Conservation (phyloP, 2,113 vertebrate genomes). For the Hiodon tergisus region DNA sequence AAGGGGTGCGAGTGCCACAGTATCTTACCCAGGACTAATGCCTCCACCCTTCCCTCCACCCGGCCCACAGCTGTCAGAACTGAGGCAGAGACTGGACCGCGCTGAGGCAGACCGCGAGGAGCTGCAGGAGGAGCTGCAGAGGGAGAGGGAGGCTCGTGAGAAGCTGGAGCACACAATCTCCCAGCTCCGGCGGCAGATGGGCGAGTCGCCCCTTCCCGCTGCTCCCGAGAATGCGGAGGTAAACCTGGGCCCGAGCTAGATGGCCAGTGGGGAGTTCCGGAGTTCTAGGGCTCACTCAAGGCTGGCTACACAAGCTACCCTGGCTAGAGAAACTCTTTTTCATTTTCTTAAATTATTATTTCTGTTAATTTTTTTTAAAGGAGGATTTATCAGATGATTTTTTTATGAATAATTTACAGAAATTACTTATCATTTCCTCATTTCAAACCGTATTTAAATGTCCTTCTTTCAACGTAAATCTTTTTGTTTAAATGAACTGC, state of each 20-base stretch:
- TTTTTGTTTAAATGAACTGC: constrained; percentile 49
- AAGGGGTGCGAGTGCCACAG: too few species aligned
- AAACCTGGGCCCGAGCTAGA: constrained; percentile 48
- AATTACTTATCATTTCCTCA: constrained; percentile 18
- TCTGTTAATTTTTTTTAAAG: constrained; percentile 40
- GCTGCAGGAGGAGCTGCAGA: constrained; percentile 85
- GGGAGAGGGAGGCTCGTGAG: constrained; percentile 86
- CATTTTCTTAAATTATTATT: constrained; percentile 1
- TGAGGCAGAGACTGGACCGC: constrained; percentile 80
- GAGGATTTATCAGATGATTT: neutral
- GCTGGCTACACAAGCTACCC: constrained; percentile 28
- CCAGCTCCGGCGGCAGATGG: constrained; percentile 87
- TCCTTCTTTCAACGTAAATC: constrained; percentile 42
- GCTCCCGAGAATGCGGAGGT: constrained; percentile 34
- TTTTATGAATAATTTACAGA: too few species aligned
- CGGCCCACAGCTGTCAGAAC: constrained; percentile 72
- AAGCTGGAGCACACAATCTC: constrained; percentile 84
- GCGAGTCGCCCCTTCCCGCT: constrained; percentile 37
- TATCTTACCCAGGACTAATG: neutral
- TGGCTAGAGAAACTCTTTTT: constrained; percentile 28
- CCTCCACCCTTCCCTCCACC: neutral
- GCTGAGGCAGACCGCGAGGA: constrained; percentile 90
- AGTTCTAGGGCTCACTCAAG: constrained; percentile 4
- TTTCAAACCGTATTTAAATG: constrained; percentile 58
- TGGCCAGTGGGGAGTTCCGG: neutral